Evolutionary conservation across 2,797 vertebrate species (phyloP).

Genomic region (Ambastaia sidthimunki): DNA sequence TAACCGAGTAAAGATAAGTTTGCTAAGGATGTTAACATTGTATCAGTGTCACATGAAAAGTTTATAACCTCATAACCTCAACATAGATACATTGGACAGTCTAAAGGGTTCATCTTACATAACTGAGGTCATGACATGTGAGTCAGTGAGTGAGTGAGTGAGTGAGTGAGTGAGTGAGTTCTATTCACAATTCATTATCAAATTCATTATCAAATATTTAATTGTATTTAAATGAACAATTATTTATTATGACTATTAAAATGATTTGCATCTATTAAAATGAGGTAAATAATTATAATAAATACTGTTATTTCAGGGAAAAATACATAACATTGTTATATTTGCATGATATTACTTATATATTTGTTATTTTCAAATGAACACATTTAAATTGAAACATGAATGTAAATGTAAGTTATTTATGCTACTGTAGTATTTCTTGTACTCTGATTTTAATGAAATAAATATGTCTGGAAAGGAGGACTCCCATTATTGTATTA

Average conservation of each 20-base stretch:
- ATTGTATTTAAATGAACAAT: too few species aligned
- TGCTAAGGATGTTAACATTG: constrained; percentile 1
- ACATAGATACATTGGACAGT: neutral
- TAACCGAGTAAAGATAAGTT: neutral
- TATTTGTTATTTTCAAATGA: too few species aligned
- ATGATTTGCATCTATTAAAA: too few species aligned
- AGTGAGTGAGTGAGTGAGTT: neutral
- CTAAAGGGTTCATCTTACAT: neutral
- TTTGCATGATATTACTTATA: too few species aligned
- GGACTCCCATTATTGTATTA: too few species aligned
- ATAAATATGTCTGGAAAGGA: neutral
- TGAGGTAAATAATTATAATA: too few species aligned
- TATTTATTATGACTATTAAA: too few species aligned
- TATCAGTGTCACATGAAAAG: neutral
- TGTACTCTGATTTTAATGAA: neutral
- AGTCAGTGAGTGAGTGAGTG: neutral
- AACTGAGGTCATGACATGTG: constrained; percentile 7
- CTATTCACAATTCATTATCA: neutral
- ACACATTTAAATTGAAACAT: too few species aligned
- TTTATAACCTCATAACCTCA: neutral
- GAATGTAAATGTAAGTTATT: too few species aligned
- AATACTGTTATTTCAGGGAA: too few species aligned
- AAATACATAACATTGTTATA: too few species aligned
- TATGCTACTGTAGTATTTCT: neutral
- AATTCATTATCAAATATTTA: too few species aligned